Evolutionary conservation across 2,797 vertebrate genomes (phyloP), one percentile per base, ranked within the genome.

Genomic region (Heliangelus exortis): DNA sequence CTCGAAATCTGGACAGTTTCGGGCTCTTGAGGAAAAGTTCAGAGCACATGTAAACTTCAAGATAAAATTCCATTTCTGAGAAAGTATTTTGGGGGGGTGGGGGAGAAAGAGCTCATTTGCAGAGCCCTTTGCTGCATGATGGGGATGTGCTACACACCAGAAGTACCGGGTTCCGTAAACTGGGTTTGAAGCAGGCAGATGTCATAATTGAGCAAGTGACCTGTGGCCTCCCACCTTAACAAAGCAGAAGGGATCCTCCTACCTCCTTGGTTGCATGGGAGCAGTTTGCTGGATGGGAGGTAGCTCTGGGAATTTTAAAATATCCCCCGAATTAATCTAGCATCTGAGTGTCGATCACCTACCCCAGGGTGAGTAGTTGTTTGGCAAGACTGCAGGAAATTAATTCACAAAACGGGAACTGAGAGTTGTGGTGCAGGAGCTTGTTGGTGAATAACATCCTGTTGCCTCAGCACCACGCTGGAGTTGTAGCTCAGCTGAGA

Each of bases 331-430:
- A 84, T 65, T 69, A 73, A 34, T 86, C 55, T 33, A 63, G 34
- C 59, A 10, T 78, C 59, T 54, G 51, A 26, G 14, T 10, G 0
- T 62, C 91, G 29, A 33, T 57, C 26, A 23, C 0, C 2, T 91
- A 76, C 45, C 57, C 54, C 53, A 58, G 72, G 81, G 54, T 77
- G 75, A 92, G n/a, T 26, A 12, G 31, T 25, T 62, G 28, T 76
- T 82, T 58, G 51, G 23, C 80, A 88, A 1, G 57, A 43, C 41
- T 67, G 80, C 62, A 33, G 63, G 45, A 91, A 85, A 71, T 88
- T 73, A 79, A 86, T 92, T 93, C 89, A 84, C 83, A 87, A 67
- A 81, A 88, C 13, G 50, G 34, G 72, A 79, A 72, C 15, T 34
- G 31, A 67, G 51, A 71, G 20, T 18, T 90, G 84, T 81, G 84